A percentile compares a stretch with the other conserved stretches of the same genome.
phyloP scores from a whole-genome alignment of 2,888 invertebrate genomes.

The Nomada flava region DNA sequence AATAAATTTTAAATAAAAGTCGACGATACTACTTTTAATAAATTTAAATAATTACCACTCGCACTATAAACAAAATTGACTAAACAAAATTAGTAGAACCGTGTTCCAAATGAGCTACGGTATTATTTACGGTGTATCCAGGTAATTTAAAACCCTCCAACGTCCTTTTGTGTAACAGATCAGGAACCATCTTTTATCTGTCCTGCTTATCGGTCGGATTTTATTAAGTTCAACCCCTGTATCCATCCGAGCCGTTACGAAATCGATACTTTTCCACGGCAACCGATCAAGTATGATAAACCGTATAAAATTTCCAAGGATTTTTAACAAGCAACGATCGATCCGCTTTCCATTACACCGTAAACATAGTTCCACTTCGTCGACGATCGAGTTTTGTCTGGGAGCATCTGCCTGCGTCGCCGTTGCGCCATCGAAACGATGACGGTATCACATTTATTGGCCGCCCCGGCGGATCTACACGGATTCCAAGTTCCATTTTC shows the following conservation, averaged over 20 bases:
- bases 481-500: neutral
- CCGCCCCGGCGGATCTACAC: neutral
- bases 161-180: neutral
- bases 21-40: too few relatives aligned
- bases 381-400: neutral
- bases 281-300: neutral
- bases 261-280: constrained; percentile 42
- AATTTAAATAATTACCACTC: too few relatives aligned
- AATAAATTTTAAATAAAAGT: too few relatives aligned
- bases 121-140: neutral
- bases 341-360: constrained; percentile 10
- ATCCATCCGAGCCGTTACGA: constrained; percentile 4
- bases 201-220: constrained; percentile 6
- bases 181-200: too few relatives aligned
- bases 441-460: constrained; percentile 6
- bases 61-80: too few relatives aligned
- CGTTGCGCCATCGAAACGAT: neutral
- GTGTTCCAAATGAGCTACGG: too few relatives aligned
- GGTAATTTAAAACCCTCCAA: neutral
- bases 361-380: neutral
- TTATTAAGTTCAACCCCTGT: neutral
- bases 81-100: too few relatives aligned
- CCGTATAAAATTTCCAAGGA: constrained; percentile 30
- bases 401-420: neutral
- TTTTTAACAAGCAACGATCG: constrained; percentile 25